phyloP scores from a whole-genome alignment of 2,113 vertebrate species.

The Ardeotis arabs region DNA sequence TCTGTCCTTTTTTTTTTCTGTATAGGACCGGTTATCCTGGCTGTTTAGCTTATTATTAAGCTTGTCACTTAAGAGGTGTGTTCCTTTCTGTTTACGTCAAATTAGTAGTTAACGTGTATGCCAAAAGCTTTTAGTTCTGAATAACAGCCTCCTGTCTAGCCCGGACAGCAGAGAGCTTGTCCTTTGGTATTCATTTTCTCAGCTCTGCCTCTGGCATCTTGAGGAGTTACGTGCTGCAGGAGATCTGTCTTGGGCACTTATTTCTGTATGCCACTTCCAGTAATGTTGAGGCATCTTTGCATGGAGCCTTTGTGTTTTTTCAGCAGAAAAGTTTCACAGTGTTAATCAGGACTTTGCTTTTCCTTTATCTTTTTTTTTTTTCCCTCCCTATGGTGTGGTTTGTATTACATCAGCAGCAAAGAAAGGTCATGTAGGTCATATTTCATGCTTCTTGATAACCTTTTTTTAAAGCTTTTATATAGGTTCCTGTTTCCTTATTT shows the following conservation, averaged over 20 bases:
- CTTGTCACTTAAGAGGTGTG: not conserved
- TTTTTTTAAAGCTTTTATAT: not conserved
- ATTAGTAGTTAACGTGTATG: fast-evolving
- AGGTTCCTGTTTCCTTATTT: not conserved
- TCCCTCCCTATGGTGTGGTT: fast-evolving
- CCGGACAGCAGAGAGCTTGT: too few species aligned
- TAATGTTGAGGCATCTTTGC: not conserved
- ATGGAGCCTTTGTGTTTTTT: not conserved
- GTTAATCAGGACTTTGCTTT: fast-evolving
- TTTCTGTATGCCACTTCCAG: not conserved
- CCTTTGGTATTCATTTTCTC: not conserved
- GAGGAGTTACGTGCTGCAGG: not conserved
- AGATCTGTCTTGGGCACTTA: not conserved
- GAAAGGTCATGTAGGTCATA: not conserved
- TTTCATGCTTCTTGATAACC: not conserved
- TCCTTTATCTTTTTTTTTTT: not conserved
- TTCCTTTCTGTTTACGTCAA: not conserved
- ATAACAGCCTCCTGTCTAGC: fast-evolving
- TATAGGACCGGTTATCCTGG: not conserved
- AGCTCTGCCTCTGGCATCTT: not conserved
- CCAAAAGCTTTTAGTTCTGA: not conserved
- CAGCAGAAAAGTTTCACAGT: not conserved
- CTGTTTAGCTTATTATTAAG: not conserved
- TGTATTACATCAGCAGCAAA: not conserved
- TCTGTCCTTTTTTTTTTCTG: not conserved